Base-by-base conservation (phyloP, 2,113 vertebrate genomes). In the Ancistrus triradiatus region DNA sequence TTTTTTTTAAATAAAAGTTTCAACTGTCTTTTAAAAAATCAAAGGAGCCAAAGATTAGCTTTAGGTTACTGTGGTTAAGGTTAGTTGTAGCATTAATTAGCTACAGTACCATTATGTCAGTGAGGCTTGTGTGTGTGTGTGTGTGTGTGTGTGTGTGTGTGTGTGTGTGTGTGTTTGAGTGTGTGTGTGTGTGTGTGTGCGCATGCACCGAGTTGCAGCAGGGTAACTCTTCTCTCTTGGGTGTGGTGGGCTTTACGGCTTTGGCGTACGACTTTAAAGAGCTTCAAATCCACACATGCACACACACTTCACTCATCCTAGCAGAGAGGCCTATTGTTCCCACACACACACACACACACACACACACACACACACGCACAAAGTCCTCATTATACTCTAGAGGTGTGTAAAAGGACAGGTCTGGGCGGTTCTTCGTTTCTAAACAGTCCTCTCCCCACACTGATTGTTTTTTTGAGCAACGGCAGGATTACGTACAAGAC, bases 211-310 rank as follows among this genome's bases (percentile, higher is more conserved):
- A 83, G 84, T 85, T 81, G 73, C 72, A 66, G 72, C 74, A 74
- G 58, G 63, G 58, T 66, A 67, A 80, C 77, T 69, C 59, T 71
- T 66, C 80, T 82, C 76, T 83, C 80, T 59, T 62, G 83, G 86
- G 80, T 83, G 80, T 86, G 82, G 83, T 81, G 73, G 84, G 74
- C 74, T 85, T 87, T 73, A 75, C 72, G 11, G 38, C 75, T 86
- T 89, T 81, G 80, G 69, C 76, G 59, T 86, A 79, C 77, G 87
- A 83, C 80, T 86, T 88, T 85, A 84, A 86, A 85, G 85, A 74
- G 80, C 79, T 83, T 83, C 84, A 89, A 89, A 89, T 83, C 80
- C 79, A 70, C 24, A 61, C 59, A 61, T 44, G 40, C 57, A 47
- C 42, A 59, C 40, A n/a, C n/a, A n/a, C n/a, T n/a, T n/a, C n/a